phyloP scores from a whole-genome alignment of 2,113 vertebrate species.

The Suncus etruscus region DNA sequence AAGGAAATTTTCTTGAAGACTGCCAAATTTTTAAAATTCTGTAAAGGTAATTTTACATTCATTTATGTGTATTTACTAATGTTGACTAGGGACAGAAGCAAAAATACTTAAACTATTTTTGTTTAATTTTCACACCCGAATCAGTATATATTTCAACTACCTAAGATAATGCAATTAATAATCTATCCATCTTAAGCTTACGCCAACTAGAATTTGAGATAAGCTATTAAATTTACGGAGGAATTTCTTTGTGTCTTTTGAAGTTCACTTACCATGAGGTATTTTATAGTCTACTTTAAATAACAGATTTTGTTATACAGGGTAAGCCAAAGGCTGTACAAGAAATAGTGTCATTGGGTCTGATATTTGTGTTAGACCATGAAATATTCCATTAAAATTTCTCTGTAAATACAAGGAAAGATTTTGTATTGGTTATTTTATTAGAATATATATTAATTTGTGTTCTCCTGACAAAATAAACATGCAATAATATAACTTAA shows the following conservation, averaged over 20 bases:
- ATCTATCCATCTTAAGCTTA: conserved; percentile 75
- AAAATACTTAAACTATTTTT: conserved; percentile 66
- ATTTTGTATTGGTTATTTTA: conserved; percentile 82
- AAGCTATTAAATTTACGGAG: conserved; percentile 82
- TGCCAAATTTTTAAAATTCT: conserved; percentile 73
- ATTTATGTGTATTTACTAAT: conserved; percentile 72
- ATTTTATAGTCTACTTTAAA: conserved; percentile 83
- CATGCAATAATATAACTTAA: not conserved
- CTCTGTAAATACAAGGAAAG: conserved; percentile 83
- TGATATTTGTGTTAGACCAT: conserved; percentile 84
- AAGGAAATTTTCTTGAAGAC: conserved; percentile 71
- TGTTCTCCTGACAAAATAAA: conserved; percentile 24
- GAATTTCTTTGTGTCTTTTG: conserved; percentile 84
- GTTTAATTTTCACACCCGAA: conserved; percentile 66
- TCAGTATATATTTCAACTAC: conserved; percentile 77
- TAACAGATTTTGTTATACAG: conserved; percentile 85
- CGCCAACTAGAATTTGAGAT: conserved; percentile 79
- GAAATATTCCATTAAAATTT: conserved; percentile 85
- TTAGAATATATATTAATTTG: conserved; percentile 56
- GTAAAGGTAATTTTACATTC: conserved; percentile 69
- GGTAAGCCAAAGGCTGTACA: conserved; percentile 85
- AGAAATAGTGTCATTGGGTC: conserved; percentile 84
- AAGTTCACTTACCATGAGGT: conserved; percentile 82
- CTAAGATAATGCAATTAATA: conserved; percentile 77
- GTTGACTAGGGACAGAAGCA: conserved; percentile 73